phyloP scores from a whole-genome alignment of 2,797 vertebrate species.

The Trematomus bernacchii region DNA sequence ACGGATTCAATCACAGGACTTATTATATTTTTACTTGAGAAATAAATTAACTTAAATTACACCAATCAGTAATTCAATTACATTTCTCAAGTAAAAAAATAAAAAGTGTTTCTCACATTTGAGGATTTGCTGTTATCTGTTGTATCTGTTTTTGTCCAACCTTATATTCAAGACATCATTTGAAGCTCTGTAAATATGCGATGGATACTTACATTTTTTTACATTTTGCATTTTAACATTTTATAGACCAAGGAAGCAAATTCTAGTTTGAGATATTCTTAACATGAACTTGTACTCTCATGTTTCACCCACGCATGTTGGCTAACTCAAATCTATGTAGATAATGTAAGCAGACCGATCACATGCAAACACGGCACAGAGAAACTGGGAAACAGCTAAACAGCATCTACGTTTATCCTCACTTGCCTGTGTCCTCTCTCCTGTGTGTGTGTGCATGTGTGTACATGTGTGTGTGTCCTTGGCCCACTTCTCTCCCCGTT shows the following conservation, averaged over 20 bases:
- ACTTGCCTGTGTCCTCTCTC: conserved; percentile 31
- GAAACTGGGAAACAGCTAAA: conserved; percentile 28
- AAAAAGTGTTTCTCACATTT: neutral
- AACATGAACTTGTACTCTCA: conserved; percentile 38
- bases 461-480: conserved; percentile 63
- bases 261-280: neutral
- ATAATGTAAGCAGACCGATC: neutral
- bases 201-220: neutral
- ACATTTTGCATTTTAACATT: neutral
- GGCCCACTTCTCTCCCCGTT: conserved; percentile 66
- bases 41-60: neutral
- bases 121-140: neutral
- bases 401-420: conserved; percentile 25
- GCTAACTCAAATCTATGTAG: neutral
- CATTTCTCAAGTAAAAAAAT: neutral
- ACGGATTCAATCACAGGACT: neutral
- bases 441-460: conserved; percentile 8
- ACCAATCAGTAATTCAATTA: neutral
- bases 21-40: neutral
- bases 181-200: neutral
- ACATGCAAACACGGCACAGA: conserved; percentile 1
- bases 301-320: neutral
- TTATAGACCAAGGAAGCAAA: neutral
- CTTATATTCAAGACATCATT: neutral
- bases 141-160: neutral